Evolutionary conservation across 2,797 vertebrate genomes (phyloP).

Genomic region (Philypnodon macrostomus): DNA sequence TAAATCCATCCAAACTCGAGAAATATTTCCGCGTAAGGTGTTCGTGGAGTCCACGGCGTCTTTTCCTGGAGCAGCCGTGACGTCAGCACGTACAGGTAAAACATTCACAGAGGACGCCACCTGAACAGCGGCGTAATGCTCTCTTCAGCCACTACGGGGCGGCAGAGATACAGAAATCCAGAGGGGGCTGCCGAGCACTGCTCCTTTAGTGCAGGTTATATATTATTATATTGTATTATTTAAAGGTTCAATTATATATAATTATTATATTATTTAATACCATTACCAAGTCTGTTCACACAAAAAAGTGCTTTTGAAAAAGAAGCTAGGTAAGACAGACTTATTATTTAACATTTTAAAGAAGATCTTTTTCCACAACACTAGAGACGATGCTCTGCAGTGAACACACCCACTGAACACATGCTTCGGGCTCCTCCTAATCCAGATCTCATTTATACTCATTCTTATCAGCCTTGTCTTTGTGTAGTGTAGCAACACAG

Average conservation of each 20-base stretch:
- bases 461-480: conserved; percentile 25
- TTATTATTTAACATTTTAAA: background rate
- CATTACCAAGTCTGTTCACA: too few relatives aligned
- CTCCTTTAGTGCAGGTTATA: background rate
- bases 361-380: background rate
- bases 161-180: conserved; percentile 5
- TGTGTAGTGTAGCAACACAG: conserved; percentile 30
- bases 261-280: too few relatives aligned
- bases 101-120: conserved; percentile 68
- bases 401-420: conserved; percentile 16
- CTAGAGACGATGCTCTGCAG: conserved; percentile 8
- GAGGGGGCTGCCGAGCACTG: background rate
- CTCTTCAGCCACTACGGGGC: conserved; percentile 26
- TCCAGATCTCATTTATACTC: conserved; percentile 1
- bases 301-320: too few relatives aligned
- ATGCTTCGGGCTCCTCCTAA: conserved; percentile 21
- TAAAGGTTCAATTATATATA: too few relatives aligned
- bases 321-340: too few relatives aligned
- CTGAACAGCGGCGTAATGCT: conserved; percentile 43
- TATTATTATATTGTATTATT: too few relatives aligned
- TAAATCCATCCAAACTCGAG: conserved; percentile 16
- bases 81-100: conserved; percentile 78
- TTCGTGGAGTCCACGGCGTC: conserved; percentile 39
- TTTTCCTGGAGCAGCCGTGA: conserved; percentile 56
- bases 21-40: conserved; percentile 1